A percentile compares a stretch with the other conserved stretches of the same genome.
Conservation (phyloP, 2,113 vertebrate genomes). For the Cephalophus harveyi region DNA sequence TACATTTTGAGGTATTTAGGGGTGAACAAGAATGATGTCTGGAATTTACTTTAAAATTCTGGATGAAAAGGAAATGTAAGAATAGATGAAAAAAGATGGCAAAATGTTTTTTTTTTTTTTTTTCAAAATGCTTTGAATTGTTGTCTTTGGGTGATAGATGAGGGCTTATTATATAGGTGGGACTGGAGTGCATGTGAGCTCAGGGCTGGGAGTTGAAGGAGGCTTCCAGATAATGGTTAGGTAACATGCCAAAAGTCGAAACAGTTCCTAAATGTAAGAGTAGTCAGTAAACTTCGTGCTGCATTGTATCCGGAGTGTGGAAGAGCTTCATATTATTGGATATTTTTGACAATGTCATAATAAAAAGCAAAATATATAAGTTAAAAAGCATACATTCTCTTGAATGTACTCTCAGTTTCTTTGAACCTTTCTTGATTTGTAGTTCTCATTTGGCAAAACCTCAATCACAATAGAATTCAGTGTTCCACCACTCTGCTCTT, state of each 20-base stretch:
- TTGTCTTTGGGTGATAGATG: not conserved
- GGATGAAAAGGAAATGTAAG: not conserved
- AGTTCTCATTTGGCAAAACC: not conserved
- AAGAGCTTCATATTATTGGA: not conserved
- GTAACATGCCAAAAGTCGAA: too few species aligned
- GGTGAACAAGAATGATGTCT: not conserved
- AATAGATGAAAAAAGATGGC: not conserved
- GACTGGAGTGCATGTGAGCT: too few species aligned
- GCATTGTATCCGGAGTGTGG: too few species aligned
- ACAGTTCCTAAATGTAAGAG: too few species aligned
- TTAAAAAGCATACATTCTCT: not conserved
- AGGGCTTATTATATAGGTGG: not conserved
- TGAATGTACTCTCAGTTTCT: not conserved
- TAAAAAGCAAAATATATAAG: not conserved
- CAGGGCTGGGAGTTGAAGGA: too few species aligned
- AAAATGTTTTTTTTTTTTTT: not conserved
- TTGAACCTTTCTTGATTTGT: not conserved
- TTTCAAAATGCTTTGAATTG: not conserved
- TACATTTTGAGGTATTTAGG: not conserved
- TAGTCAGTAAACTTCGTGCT: too few species aligned
- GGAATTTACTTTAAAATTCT: constrained; percentile 17
- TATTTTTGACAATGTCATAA: not conserved
- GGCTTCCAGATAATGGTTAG: too few species aligned
- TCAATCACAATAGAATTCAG: not conserved
- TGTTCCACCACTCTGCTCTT: not conserved